Base-by-base conservation (phyloP, 1,140 invertebrate genomes). In the Drosophila tsacasi region DNA sequence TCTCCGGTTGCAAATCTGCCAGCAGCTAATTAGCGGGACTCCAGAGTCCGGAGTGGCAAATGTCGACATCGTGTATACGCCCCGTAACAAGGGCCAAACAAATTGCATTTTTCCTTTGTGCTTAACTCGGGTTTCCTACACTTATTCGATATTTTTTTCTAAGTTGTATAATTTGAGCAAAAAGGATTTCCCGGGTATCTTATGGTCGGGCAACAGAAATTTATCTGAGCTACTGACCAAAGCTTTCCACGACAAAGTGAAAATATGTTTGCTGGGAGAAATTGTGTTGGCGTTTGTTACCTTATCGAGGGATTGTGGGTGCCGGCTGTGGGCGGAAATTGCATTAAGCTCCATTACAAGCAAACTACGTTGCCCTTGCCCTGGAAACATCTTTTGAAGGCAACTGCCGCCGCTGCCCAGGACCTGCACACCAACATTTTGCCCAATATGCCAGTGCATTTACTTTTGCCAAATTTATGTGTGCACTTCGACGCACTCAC, bases 401-500 rank as follows among this genome's bases (percentile, higher is more conserved):
- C 32, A 35, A 35, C 32, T 35, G 30, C 47, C 17, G 52, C 42
- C n/a, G 21, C 42, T 10, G 21, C 47, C 39, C 35, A 10, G 30
- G 30, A 10, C 30, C 30, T 32, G 47, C 35, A 49, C 23, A 30
- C 55, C 66, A 68, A 74, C 84, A 59, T 79, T 76, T 86, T 17
- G 67, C 9, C 85, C 84, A 81, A 89, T 90, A 84, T 89, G 85
- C 65, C 74, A 89, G 84, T 90, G 85, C 84, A 89, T 89, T 89
- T 90, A 81, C 85, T 79, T 81, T 83, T 67, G 60, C 75, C 59
- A 81, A 89, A 89, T 89, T 89, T 89, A 89, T 90, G 84, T 74
- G 81, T 57, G 50, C 77, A 80, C 83, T 89, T 89, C 80, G 83
- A 71, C 74, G 79, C 76, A 77, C 67, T 72, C 60, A 49, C 46